phyloP scores from a whole-genome alignment of 2,888 invertebrate species.

The Abrostola triplasia region DNA sequence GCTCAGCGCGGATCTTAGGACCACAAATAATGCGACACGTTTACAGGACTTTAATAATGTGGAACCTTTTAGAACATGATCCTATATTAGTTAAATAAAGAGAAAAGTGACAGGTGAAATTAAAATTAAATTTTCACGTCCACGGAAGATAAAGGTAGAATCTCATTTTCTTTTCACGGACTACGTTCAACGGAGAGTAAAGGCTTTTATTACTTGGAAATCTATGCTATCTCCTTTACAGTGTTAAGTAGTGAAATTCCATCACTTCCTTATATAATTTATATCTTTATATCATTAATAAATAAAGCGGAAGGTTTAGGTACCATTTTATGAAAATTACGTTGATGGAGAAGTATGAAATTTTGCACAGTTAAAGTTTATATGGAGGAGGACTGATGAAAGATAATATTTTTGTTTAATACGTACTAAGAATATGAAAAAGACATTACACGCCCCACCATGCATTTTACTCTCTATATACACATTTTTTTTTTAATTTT shows the following conservation, averaged over 20 bases:
- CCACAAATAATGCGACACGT: background rate
- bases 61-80: background rate
- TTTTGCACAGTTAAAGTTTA: too few species aligned
- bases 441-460: too few species aligned
- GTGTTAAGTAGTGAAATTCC: background rate
- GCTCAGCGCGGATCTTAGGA: background rate
- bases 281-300: too few species aligned
- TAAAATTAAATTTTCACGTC: constrained; percentile 38
- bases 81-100: background rate
- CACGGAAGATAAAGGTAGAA: constrained; percentile 24
- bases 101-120: background rate
- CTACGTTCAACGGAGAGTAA: constrained; percentile 12
- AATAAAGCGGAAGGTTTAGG: too few species aligned
- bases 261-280: too few species aligned
- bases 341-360: too few species aligned
- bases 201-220: constrained; percentile 29
- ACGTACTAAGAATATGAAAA: too few species aligned
- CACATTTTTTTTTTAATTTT: too few species aligned
- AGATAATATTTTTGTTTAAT: too few species aligned
- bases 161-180: constrained; percentile 25
- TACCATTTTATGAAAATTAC: too few species aligned
- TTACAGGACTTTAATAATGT: background rate
- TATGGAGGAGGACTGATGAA: too few species aligned
- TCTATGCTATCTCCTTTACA: constrained; percentile 31
- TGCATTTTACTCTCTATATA: too few species aligned